Percentiles rank a stretch among this genome's conserved stretches.
These are phyloP conservation scores for Schizopygopsis malacanthus DNA, from an alignment of 2,797 vertebrate species.

Conservation along the genomic window DNA sequence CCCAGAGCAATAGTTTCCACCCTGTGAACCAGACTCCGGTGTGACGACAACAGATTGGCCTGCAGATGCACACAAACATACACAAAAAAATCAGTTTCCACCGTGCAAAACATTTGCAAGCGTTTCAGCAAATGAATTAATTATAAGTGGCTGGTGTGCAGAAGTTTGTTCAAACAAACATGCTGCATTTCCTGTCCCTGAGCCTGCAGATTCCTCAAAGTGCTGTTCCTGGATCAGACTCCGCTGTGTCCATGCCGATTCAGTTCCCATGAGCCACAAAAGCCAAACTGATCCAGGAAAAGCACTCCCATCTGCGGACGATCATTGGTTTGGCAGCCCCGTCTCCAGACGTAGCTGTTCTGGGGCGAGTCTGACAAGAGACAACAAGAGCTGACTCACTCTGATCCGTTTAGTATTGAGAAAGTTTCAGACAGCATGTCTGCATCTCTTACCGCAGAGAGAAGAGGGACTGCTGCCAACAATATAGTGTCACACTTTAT, in stretches of 20 bases:
- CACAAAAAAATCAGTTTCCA: neutral
- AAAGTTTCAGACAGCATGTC: slow-evolving; percentile 1
- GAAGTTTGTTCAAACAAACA: neutral
- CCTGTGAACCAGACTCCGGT: slow-evolving; percentile 90
- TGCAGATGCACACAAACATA: slow-evolving; percentile 59
- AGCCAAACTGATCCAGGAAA: slow-evolving; percentile 41
- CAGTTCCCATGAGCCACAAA: slow-evolving; percentile 23
- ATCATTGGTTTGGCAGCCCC: slow-evolving; percentile 33
- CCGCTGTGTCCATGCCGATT: neutral
- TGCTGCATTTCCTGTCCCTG: slow-evolving; percentile 13
- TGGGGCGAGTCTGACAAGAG: slow-evolving; percentile 5
- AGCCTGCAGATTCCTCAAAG: slow-evolving; percentile 15
- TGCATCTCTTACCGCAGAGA: neutral
- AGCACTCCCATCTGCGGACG: slow-evolving; percentile 9
- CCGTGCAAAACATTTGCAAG: neutral
- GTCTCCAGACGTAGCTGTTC: slow-evolving; percentile 23
- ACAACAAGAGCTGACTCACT: slow-evolving; percentile 38
- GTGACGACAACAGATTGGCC: slow-evolving; percentile 97
- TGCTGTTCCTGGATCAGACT: slow-evolving; percentile 35
- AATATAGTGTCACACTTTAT: neutral
- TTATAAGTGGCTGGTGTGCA: neutral
- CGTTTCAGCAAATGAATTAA: neutral
- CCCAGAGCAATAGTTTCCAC: slow-evolving; percentile 92
- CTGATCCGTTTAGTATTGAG: slow-evolving; percentile 26
- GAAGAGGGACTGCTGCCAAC: neutral